phyloP scores from a whole-genome alignment of 2,797 vertebrate genomes.

The Garrulus glandarius region DNA sequence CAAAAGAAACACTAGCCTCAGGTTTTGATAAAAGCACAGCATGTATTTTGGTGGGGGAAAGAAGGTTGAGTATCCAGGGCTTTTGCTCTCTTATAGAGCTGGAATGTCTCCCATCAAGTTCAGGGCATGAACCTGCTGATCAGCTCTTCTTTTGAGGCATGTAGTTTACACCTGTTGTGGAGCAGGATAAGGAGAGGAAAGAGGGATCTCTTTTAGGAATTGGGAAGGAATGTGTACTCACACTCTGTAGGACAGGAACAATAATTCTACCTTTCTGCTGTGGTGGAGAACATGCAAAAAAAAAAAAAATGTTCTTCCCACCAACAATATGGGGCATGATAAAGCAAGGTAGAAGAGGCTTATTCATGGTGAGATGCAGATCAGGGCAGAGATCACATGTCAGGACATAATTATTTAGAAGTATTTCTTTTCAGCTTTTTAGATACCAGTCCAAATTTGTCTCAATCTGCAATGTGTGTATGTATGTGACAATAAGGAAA shows the following conservation, averaged over 20 bases:
- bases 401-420: background rate
- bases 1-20: background rate
- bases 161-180: background rate
- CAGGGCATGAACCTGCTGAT: background rate
- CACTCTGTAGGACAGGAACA: background rate
- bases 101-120: background rate
- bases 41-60: background rate
- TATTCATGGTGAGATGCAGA: background rate
- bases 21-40: background rate
- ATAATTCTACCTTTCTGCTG: background rate
- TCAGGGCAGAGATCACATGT: background rate
- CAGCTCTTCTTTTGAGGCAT: background rate
- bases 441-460: background rate
- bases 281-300: background rate
- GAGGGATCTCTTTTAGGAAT: background rate
- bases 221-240: background rate
- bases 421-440: background rate
- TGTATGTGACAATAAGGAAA: background rate
- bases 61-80: background rate
- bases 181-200: background rate
- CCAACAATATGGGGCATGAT: background rate
- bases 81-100: background rate
- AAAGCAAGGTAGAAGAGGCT: background rate
- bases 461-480: background rate
- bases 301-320: background rate